These are phyloP conservation scores for Tromatobia lineatoria DNA, from an alignment of 2,888 invertebrate species.

Conservation along the genomic window DNA sequence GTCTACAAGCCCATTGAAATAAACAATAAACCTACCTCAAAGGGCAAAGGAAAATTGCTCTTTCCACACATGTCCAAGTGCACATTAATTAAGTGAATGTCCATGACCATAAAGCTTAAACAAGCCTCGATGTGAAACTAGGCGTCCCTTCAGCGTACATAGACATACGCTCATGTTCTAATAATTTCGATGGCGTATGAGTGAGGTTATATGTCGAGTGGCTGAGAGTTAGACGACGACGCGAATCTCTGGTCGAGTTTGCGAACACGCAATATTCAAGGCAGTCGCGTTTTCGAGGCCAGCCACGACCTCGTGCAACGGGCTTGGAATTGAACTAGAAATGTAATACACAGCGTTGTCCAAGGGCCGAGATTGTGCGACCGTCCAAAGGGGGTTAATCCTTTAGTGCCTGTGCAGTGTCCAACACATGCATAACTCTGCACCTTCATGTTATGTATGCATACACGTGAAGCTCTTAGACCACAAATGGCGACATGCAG, in stretches of 20 bases:
- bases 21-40: too few relatives aligned
- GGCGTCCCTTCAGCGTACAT: neutral
- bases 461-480: slow-evolving; percentile 12
- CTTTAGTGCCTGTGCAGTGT: slow-evolving; percentile 62
- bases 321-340: slow-evolving; percentile 59
- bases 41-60: neutral
- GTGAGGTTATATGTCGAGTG: slow-evolving; percentile 27
- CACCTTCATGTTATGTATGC: slow-evolving; percentile 20
- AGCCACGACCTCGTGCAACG: slow-evolving; percentile 44
- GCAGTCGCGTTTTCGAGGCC: slow-evolving; percentile 45
- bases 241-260: slow-evolving; percentile 54
- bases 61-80: neutral
- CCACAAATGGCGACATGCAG: slow-evolving; percentile 28
- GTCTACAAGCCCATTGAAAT: too few relatives aligned
- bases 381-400: slow-evolving; percentile 70
- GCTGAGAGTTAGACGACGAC: slow-evolving; percentile 33
- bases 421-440: slow-evolving; percentile 41
- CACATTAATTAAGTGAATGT: neutral
- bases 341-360: slow-evolving; percentile 55
- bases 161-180: neutral
- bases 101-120: neutral
- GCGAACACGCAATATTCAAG: slow-evolving; percentile 63
- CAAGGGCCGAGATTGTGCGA: slow-evolving; percentile 42
- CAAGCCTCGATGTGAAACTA: neutral
- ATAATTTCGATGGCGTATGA: neutral